Evolutionary conservation across 2,113 vertebrate species (phyloP), one percentile per base, ranked within the genome.

Genomic region (Aphyosemion australe): DNA sequence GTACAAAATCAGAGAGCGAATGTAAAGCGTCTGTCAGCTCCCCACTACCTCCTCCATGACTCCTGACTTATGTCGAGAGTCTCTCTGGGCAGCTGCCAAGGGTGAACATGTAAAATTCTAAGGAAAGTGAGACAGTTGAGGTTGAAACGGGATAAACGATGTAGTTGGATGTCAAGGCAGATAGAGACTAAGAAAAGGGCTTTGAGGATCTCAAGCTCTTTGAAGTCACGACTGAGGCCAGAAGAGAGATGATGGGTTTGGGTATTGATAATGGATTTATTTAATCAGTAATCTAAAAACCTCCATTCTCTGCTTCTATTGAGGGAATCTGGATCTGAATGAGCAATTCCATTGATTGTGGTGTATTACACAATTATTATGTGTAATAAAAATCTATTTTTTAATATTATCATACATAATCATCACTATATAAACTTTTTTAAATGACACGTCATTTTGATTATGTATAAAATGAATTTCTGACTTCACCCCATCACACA

Each of bases 1-100:
- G 54, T 56, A 61, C 20, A 61, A 70, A 77, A 64, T 55, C 57
- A 67, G 64, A 50, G 41, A 7, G 55, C 39, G 57, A 72, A 62
- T 46, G 60, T 32, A 50, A 39, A 20, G 56, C n/a, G 16, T 71
- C 80, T 70, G 63, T 74, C 70, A 52, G 42, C 59, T 55, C 64
- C 69, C 72, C 20, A n/a, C 56, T 75, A 53, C 56, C 52, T 72
- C 67, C 58, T 51, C 42, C n/a, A 61, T 52, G 39, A 54, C 70
- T 69, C 53, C 58, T 1, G 60, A 72, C 64, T 69, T 73, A 42
- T 61, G 55, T 72, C 52, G 53, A 62, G 65, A 61, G 34, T 42
- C 47, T 7, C 32, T 37, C n/a, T 56, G 61, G 69, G 37, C 21
- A 14, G 49, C 43, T 39, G 54, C 61, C 61, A 10, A n/a, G 39